Base-by-base conservation (phyloP, 2,888 invertebrate species). In the Chrysolina oricalcia region DNA sequence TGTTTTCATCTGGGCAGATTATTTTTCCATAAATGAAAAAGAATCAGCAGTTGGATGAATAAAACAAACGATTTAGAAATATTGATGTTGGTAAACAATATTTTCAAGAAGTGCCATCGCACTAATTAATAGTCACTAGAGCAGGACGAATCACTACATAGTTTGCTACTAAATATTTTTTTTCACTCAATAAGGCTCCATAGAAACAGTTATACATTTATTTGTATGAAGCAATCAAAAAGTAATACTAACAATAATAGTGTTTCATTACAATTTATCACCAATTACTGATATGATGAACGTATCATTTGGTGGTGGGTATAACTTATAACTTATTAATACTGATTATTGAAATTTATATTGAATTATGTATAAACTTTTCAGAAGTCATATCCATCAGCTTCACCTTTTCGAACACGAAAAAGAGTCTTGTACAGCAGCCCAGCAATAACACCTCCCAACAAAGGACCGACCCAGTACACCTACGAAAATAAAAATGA, bases 351-450 rank as follows among this genome's bases (percentile, higher is more conserved):
- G 4, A 11, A 3, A 11, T 53, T 19, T 21, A 21, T 21, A 19
- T 2, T 21, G 11, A 53, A 53, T 10, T 53, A 10, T 21, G 1
- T 0, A 21, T 11, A 21, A 21, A 53, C 21, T 21, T 23, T 76
- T 86, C 86, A 95, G 89, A 95, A 95, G 89, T 95, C 95, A 89
- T 95, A 95, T 21, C 93, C 93, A 74, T 93, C 92, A 21, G 93
- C 93, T 75, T 93, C 92, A 23, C 91, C 91, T 88, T 95, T 95
- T 87, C 92, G 92, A 81, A 93, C 93, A 89, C 93, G 89, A 82
- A 93, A 90, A 13, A 91, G 86, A 77, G 90, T 86, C 82, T 89
- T 91, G 88, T 93, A 93, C 43, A 92, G 79, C 0, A 90, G 83
- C 8, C 92, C 92, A 35, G 92, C 93, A 9, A 90, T 72, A 4